Evolutionary conservation across 2,113 vertebrate species (phyloP), one percentile per base, ranked within the genome.

Genomic region (Bostrychus sinensis): DNA sequence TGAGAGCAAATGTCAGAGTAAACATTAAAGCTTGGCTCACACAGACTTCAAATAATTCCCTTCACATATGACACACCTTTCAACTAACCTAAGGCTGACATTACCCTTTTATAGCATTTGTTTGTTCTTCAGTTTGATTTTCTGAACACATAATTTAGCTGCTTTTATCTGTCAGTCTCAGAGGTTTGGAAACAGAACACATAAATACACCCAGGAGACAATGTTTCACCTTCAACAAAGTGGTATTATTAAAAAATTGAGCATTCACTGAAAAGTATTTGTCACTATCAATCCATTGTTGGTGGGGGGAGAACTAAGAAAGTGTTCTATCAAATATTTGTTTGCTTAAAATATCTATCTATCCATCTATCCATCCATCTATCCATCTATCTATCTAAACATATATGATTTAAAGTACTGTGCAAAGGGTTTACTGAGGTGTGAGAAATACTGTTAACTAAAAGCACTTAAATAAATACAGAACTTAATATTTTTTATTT

Each of bases 101-200:
- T 32, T 22, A 34, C 7, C n/a, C 53, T 55, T 55, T 55, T 12
- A 36, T 55, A 22, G 30, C 32, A 20, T 55, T 17, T 34, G 28
- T 55, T 55, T 55, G 32, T 32, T 55, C 17, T 55, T 51, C 48
- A 10, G 25, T 30, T 51, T 51, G 25, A 30, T 51, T 50, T 51
- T 36, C 32, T 34, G 30, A 55, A 36, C 48, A 30, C 48, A 51
- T 28, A 51, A 51, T 51, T 34, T 14, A 17, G 11, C 20, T 20
- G 7, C 3, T 2, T 36, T 13, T 39, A 63, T 19, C 34, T 46
- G 37, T 56, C 42, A 22, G 17, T 51, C 30, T 38, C 12, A 7
- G 16, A 57, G 19, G 16, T 16, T 5, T 5, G 20, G 39, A 62
- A 6, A 56, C 14, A 26, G 5, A 42, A 30, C 23, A 13, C 2